Evolutionary conservation across 2,113 vertebrate species (phyloP).

Genomic region (Cyanistes caeruleus): DNA sequence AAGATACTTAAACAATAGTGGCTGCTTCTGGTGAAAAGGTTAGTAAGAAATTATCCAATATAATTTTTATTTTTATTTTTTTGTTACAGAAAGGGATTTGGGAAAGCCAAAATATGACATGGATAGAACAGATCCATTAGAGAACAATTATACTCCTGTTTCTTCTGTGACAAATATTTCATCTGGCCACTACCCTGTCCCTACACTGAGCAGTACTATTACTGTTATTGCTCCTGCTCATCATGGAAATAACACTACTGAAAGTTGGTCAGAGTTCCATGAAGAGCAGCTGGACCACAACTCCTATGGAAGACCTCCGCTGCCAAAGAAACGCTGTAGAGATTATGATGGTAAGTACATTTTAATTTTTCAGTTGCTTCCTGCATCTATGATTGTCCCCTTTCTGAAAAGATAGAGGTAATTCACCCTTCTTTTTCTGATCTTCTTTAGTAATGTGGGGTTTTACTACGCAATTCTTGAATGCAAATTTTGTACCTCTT

Average conservation of each 20-base stretch:
- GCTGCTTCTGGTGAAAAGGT: neutral
- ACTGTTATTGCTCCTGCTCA: constrained; percentile 94
- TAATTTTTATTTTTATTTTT: neutral
- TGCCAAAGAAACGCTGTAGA: constrained; percentile 92
- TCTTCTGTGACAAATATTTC: constrained; percentile 82
- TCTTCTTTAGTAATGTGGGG: neutral
- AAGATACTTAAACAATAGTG: neutral
- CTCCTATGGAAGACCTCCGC: constrained; percentile 84
- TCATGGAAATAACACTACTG: constrained; percentile 91
- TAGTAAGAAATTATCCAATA: neutral
- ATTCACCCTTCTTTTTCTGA: neutral
- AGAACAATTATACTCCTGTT: constrained; percentile 85
- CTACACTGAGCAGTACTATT: constrained; percentile 93
- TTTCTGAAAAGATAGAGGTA: neutral
- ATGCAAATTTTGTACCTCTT: neutral
- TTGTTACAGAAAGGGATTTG: constrained; percentile 86
- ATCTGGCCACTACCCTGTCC: constrained; percentile 90
- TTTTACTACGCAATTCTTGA: neutral
- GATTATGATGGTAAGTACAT: constrained; percentile 91
- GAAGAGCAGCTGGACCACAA: constrained; percentile 88
- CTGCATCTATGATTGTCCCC: neutral
- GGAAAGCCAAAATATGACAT: constrained; percentile 92
- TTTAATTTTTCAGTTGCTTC: neutral
- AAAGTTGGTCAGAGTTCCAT: constrained; percentile 94
- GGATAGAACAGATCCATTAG: constrained; percentile 81